These are phyloP conservation scores for Toxotes lorentzi DNA, from an alignment of 2,797 vertebrate species.

Conservation along the genomic window DNA sequence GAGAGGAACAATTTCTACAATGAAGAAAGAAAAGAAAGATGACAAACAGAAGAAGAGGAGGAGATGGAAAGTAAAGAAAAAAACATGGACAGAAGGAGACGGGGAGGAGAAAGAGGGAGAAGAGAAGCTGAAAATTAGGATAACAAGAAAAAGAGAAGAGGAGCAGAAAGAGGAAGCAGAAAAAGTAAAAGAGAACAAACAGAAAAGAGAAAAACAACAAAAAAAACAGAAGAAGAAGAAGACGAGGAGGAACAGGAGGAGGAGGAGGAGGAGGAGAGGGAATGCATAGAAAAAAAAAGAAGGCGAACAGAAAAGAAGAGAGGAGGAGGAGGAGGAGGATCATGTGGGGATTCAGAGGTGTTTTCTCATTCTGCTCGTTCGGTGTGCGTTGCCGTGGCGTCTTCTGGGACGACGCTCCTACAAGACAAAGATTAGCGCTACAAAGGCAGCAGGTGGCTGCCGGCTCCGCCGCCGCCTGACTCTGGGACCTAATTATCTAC, in stretches of 20 bases:
- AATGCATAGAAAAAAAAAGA: background rate
- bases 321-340: conserved; percentile 36
- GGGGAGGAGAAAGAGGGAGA: background rate
- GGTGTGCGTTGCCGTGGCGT: conserved; percentile 50
- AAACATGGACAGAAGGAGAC: background rate
- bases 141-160: too few species aligned
- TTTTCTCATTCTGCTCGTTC: conserved; percentile 82
- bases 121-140: too few species aligned
- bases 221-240: background rate
- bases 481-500: conserved; percentile 87
- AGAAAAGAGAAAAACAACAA: background rate
- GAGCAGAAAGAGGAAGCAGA: too few species aligned
- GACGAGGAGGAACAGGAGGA: background rate
- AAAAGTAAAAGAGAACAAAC: too few species aligned
- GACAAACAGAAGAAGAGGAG: background rate
- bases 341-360: conserved; percentile 70
- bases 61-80: background rate
- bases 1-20: background rate
- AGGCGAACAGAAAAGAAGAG: background rate
- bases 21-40: background rate
- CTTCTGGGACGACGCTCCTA: conserved; percentile 81
- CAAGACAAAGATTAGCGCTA: conserved; percentile 86
- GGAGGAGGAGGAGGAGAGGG: background rate
- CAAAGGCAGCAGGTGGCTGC: conserved; percentile 84
- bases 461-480: conserved; percentile 55